These are phyloP conservation scores for Typhlichthys eigenmanni DNA, from an alignment of 2,797 vertebrate species.

Conservation along the genomic window DNA sequence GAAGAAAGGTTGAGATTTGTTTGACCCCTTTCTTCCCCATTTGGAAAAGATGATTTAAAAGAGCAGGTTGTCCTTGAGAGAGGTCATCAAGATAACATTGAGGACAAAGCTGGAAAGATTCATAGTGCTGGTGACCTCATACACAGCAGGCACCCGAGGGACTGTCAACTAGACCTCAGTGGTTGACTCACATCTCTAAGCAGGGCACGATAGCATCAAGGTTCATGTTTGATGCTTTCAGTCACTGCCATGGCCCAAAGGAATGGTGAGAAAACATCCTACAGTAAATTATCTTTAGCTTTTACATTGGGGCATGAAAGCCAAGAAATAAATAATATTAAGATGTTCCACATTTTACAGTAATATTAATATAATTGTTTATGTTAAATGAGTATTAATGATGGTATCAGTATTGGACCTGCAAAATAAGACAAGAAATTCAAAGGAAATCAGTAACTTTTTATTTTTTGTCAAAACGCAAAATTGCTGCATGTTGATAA, in stretches of 20 bases:
- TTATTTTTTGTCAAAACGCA: too few species aligned
- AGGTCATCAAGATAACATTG: slow-evolving; percentile 57
- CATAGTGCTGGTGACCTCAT: slow-evolving; percentile 54
- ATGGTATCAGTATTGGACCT: too few species aligned
- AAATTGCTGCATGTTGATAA: too few species aligned
- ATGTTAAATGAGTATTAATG: too few species aligned
- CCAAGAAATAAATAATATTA: slow-evolving; percentile 1
- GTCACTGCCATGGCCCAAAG: slow-evolving; percentile 37
- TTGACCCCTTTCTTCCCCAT: slow-evolving; percentile 13
- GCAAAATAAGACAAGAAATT: too few species aligned
- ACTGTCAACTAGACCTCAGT: slow-evolving; percentile 46
- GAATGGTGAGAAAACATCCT: slow-evolving; percentile 28
- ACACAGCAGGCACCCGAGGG: slow-evolving; percentile 33
- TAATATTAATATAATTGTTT: too few species aligned
- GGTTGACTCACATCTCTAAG: slow-evolving; percentile 45
- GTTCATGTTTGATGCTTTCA: slow-evolving; percentile 52
- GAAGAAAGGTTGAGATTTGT: slow-evolving; percentile 11
- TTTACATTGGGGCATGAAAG: slow-evolving; percentile 16
- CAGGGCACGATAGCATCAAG: slow-evolving; percentile 40
- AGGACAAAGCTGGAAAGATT: slow-evolving; percentile 45
- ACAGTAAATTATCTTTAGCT: slow-evolving; percentile 8
- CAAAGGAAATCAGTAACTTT: too few species aligned
- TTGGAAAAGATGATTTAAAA: slow-evolving; percentile 9
- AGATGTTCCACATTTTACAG: too few species aligned
- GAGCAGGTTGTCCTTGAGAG: slow-evolving; percentile 48